Evolutionary conservation across 1,140 invertebrate species (phyloP).

Genomic region (Aphaenogaster rudis): DNA sequence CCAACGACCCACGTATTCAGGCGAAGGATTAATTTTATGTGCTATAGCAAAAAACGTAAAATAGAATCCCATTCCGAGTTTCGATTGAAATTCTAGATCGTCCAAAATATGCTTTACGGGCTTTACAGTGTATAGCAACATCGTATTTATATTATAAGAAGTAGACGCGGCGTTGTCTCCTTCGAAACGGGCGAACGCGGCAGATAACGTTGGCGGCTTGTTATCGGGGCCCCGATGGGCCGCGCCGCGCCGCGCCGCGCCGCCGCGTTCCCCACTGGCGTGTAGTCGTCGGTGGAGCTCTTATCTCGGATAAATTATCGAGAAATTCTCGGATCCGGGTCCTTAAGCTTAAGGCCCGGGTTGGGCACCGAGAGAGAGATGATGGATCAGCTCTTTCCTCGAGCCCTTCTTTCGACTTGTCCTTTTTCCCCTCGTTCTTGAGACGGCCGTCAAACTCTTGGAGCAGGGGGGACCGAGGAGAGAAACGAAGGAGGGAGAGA

Average conservation of each 20-base stretch:
- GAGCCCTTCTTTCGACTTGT: slow-evolving; percentile 59
- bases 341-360: slow-evolving; percentile 53
- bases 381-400: slow-evolving; percentile 69
- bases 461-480: not conserved
- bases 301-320: slow-evolving; percentile 68
- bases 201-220: slow-evolving; percentile 30
- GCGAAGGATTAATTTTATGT: not conserved
- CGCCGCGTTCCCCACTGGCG: not conserved
- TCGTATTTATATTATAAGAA: slow-evolving; percentile 1
- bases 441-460: slow-evolving; percentile 64
- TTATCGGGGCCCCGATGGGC: slow-evolving; percentile 34
- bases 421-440: slow-evolving; percentile 66
- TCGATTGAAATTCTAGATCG: not conserved
- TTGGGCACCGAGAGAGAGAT: slow-evolving; percentile 55
- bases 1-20: too few species aligned
- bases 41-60: not conserved
- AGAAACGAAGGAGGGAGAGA: slow-evolving; percentile 17
- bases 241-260: too few species aligned
- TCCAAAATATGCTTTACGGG: not conserved
- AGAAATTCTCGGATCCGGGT: slow-evolving; percentile 66
- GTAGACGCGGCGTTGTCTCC: not conserved
- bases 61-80: not conserved
- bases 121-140: not conserved
- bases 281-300: slow-evolving; percentile 14
- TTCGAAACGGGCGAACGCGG: not conserved